These are phyloP conservation scores for Noctua fimbriata DNA, from an alignment of 2,888 invertebrate species.

Conservation along the genomic window DNA sequence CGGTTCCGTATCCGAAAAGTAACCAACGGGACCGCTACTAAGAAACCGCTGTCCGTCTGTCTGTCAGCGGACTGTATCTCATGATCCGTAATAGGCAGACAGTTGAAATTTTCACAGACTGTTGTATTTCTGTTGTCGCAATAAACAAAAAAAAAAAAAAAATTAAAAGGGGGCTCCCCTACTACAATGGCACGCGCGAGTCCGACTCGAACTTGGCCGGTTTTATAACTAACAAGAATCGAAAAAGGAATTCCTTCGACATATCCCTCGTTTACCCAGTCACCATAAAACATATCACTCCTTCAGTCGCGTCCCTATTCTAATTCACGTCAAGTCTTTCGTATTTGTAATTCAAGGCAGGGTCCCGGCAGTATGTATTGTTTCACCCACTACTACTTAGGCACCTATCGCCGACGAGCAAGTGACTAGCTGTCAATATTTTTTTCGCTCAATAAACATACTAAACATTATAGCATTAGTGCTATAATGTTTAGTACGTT, in stretches of 20 bases:
- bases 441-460: neutral
- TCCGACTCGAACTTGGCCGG: too few relatives aligned
- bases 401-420: neutral
- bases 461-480: neutral
- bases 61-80: too few relatives aligned
- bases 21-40: too few relatives aligned
- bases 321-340: slow-evolving; percentile 87
- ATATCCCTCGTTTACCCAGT: slow-evolving; percentile 18
- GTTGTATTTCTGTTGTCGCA: too few relatives aligned
- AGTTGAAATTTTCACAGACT: too few relatives aligned
- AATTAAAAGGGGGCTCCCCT: too few relatives aligned
- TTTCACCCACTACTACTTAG: slow-evolving; percentile 82
- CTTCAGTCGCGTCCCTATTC: slow-evolving; percentile 77
- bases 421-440: neutral
- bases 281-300: slow-evolving; percentile 48
- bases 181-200: too few relatives aligned
- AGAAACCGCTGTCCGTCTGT: too few relatives aligned
- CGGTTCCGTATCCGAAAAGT: too few relatives aligned
- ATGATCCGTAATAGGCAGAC: too few relatives aligned
- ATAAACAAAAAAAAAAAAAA: too few relatives aligned
- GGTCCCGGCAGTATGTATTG: slow-evolving; percentile 85
- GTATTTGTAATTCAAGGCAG: slow-evolving; percentile 89
- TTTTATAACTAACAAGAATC: neutral
- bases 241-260: neutral
- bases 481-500: too few relatives aligned